Evolutionary conservation across 1,140 invertebrate species (phyloP), one percentile per base, ranked within the genome.

Genomic region (Anoplolepis gracilipes): DNA sequence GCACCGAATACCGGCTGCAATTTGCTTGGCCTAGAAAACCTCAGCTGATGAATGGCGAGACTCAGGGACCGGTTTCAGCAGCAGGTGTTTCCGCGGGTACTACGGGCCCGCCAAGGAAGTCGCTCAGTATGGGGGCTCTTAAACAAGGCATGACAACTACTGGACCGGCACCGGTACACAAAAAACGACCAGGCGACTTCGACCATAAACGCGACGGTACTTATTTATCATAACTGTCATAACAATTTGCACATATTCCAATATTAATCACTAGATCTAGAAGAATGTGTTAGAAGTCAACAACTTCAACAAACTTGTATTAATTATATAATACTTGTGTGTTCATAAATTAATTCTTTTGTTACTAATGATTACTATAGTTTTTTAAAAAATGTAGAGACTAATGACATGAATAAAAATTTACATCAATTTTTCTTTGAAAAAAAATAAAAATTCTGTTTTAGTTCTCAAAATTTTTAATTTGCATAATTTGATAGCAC

Each of bases 1-100:
- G 97, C 95, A 98, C 97, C 87, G 98, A 98, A 95, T 98, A 98
- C 95, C 96, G 97, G 88, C 96, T 98, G 91, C 97, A 98, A 95
- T 98, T 98, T 94, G 97, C 97, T 84, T 98, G 97, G 97, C 97
- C 97, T 89, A 94, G 92, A 84, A 91, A 94, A 88, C 86, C 93
- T 1, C 94, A 94, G 69, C 70, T 95, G 75, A 94, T 93, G 16
- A 97, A 97, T 92, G 97, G 97, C 79, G 96, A 96, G 62, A 92
- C 93, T 5, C 92, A 95, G 53, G 95, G 95, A 87, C 92, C 94
- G 90, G 92, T 93, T 77, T 91, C 93, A 86, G 93, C 94, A 73
- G 94, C 93, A 49, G 94, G 94, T 84, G 90, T 89, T 64, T 92
- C 92, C 85, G 95, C 94, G 85, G 95, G 93, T 5, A 92, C 91